Conservation (phyloP, 2,113 vertebrate genomes). For the Burhinus bistriatus region DNA sequence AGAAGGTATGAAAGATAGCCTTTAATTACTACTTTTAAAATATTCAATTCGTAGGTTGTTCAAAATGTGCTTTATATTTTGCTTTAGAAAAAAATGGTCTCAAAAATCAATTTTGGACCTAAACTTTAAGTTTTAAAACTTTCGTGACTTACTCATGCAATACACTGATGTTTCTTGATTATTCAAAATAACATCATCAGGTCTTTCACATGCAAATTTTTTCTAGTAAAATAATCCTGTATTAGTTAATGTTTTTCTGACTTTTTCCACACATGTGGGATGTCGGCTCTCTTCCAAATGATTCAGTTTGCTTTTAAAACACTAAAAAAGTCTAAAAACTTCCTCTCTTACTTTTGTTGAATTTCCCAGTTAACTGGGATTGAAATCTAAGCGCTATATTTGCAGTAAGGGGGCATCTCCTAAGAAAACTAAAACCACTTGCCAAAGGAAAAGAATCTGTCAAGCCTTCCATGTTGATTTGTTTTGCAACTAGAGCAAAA, state of each 20-base stretch:
- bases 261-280: not conserved
- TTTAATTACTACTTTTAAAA: not conserved
- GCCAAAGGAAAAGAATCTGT: not conserved
- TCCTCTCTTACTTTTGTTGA: not conserved
- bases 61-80: not conserved
- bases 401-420: not conserved
- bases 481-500: not conserved
- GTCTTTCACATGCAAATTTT: not conserved
- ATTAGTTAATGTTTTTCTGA: not conserved
- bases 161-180: not conserved
- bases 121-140: not conserved
- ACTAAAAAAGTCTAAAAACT: not conserved
- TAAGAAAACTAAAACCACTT: not conserved
- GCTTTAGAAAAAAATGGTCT: not conserved
- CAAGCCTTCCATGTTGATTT: not conserved
- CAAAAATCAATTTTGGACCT: not conserved
- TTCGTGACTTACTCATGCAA: not conserved
- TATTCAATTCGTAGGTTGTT: not conserved
- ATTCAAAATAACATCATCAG: not conserved
- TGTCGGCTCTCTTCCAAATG: not conserved
- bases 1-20: not conserved
- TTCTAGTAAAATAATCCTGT: not conserved
- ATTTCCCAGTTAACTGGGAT: not conserved
- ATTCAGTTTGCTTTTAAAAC: not conserved
- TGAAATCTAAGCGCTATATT: not conserved